A percentile compares a stretch with the other conserved stretches of the same genome.
These are phyloP conservation scores for Bradypodion ventrale DNA, from an alignment of 2,797 vertebrate species.

Conservation along the genomic window DNA sequence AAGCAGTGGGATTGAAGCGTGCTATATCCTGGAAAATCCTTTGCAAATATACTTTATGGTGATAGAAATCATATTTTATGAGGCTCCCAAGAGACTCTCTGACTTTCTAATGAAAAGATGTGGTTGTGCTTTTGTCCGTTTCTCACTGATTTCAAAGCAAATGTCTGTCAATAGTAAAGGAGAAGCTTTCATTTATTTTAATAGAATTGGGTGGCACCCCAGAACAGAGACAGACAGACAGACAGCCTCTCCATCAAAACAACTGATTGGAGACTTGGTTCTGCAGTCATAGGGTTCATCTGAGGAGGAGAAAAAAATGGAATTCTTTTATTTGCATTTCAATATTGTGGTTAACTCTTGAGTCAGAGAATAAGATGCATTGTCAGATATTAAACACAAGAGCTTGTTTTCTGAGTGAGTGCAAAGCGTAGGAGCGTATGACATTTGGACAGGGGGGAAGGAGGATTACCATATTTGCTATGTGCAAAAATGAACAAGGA, in stretches of 20 bases:
- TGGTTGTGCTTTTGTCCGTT: background rate
- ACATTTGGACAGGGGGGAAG: background rate
- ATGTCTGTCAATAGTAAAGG: background rate
- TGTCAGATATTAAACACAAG: constrained; percentile 4
- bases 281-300: constrained; percentile 5
- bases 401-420: background rate
- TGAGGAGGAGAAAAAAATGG: background rate
- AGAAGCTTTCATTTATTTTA: background rate
- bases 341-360: constrained; percentile 11
- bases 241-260: background rate
- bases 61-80: too few relatives aligned
- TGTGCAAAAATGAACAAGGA: background rate
- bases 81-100: background rate
- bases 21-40: too few relatives aligned
- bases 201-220: background rate
- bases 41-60: too few relatives aligned
- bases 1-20: too few relatives aligned
- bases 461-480: too few relatives aligned
- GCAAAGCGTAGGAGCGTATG: background rate
- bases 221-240: background rate
- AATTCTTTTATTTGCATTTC: constrained; percentile 8
- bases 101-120: background rate
- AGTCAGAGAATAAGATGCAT: constrained; percentile 23
- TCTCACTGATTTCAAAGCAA: background rate
- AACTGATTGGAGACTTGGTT: background rate